A percentile compares a stretch with the other conserved stretches of the same genome.
These are phyloP conservation scores for Conopomorpha cramerella DNA, from an alignment of 1,140 invertebrate genomes.

Conservation along the genomic window DNA sequence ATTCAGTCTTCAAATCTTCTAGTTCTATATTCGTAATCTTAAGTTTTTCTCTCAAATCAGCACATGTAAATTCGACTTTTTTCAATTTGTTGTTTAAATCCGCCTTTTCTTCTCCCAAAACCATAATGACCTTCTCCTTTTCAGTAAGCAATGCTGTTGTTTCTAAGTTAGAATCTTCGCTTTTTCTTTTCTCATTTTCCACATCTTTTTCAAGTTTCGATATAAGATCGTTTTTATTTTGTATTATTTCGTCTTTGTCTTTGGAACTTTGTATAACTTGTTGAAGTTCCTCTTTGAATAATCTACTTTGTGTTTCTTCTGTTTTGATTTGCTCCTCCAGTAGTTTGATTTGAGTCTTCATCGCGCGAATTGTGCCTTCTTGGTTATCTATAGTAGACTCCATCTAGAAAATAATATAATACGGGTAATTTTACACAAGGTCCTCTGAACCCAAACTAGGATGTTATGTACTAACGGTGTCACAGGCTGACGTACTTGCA, in stretches of 20 bases:
- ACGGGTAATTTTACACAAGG: no score
- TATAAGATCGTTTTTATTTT: conserved; percentile 48
- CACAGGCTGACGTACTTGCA: no score
- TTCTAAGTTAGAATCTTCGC: conserved; percentile 59
- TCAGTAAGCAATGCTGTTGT: conserved; percentile 50
- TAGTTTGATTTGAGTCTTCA: conserved; percentile 73
- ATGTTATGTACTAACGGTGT: no score
- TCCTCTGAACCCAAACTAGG: no score
- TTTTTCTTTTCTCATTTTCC: conserved; percentile 48
- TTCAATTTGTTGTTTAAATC: conserved; percentile 53
- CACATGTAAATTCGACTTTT: conserved; percentile 51
- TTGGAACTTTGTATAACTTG: conserved; percentile 39
- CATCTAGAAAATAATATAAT: conserved; percentile 34
- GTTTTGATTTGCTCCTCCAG: conserved; percentile 67
- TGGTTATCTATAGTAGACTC: conserved; percentile 68
- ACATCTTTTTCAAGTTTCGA: conserved; percentile 46
- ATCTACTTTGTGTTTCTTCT: conserved; percentile 61
- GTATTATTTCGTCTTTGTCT: conserved; percentile 44
- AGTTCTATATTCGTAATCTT: conserved; percentile 62
- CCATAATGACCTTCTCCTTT: conserved; percentile 53
- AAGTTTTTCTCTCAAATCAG: conserved; percentile 52
- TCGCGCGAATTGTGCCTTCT: conserved; percentile 66
- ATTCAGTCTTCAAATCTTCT: conserved; percentile 66
- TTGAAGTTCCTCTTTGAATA: conserved; percentile 50
- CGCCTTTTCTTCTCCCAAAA: conserved; percentile 44